phyloP scores from a whole-genome alignment of 2,113 vertebrate genomes.

The Blennius ocellaris region DNA sequence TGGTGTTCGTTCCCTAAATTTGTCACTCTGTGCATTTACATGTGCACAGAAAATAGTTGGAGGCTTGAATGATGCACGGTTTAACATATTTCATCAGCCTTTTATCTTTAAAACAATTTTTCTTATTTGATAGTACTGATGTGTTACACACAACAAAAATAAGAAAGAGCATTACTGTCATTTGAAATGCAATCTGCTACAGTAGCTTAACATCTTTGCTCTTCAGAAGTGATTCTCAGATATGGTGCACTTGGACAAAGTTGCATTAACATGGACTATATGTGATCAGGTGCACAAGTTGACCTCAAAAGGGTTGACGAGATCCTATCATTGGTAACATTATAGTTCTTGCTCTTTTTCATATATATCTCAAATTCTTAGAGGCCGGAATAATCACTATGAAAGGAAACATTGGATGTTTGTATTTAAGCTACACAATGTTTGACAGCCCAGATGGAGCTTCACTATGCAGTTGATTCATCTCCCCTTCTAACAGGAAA shows the following conservation, averaged over 20 bases:
- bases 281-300: too few relatives aligned
- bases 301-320: too few relatives aligned
- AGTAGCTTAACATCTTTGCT: conserved; percentile 9
- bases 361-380: neutral
- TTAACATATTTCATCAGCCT: conserved; percentile 2
- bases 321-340: too few relatives aligned
- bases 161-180: neutral
- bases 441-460: conserved; percentile 12
- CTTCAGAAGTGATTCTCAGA: conserved; percentile 36
- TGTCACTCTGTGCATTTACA: conserved; percentile 5
- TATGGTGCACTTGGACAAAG: conserved; percentile 30
- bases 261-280: neutral
- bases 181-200: neutral
- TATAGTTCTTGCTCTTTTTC: too few relatives aligned
- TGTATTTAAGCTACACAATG: neutral
- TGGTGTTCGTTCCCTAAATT: conserved; percentile 13
- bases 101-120: conserved; percentile 2
- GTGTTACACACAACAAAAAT: neutral
- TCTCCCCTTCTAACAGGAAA: conserved; percentile 43
- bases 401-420: neutral
- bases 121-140: neutral
- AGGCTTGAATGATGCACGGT: conserved; percentile 2
- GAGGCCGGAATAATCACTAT: neutral
- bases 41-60: neutral
- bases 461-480: conserved; percentile 18